Base-by-base conservation (phyloP, 2,888 invertebrate genomes). In the Mallateleia sp. region DNA sequence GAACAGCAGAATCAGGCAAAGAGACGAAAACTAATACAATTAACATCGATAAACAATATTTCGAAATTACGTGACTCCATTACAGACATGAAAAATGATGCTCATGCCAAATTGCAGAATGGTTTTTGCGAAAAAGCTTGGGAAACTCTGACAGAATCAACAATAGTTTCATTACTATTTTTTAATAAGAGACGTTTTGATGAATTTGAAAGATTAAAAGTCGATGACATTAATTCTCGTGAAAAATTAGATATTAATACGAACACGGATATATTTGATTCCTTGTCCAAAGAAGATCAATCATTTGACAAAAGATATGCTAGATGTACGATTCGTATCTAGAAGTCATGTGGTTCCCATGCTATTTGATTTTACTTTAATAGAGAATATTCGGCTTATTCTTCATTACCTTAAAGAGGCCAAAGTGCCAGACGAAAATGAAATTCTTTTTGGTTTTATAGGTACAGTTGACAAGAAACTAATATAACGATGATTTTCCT, bases 161-260 rank as follows among this genome's bases (percentile, higher is more conserved):
- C 64, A 4, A 45, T 85, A 2, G 22, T 67, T 15, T 38, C 74
- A 18, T 14, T 82, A 0, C 66, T 78, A 50, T 9, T 82, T 11
- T 88, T 85, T 20, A 88, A 88, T 45, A 60, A 82, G 1, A 72
- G 77, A 75, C 25, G 88, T 47, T 54, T 77, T 5, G 88, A 79
- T 0, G 81, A 88, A 75, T 62, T 71, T 0, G 50, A 77, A 14
- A 25, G 85, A 18, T 24, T 85, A 24, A 28, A 60, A 18, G 45
- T 69, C 7, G 62, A 80, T 24, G 83, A 83, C 47, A 72, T 79
- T 32, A 24, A 34, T 25, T 20, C n/a, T 60, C 45, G 67, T 20
- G 25, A 47, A 20, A 22, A 60, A 25, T 45, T 45, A 6, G 32
- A 72, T 5, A 18, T 2, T 7, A 8, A 24, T 18, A 2, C 15